phyloP scores from a whole-genome alignment of 2,797 vertebrate genomes.

The Thunnus albacares region DNA sequence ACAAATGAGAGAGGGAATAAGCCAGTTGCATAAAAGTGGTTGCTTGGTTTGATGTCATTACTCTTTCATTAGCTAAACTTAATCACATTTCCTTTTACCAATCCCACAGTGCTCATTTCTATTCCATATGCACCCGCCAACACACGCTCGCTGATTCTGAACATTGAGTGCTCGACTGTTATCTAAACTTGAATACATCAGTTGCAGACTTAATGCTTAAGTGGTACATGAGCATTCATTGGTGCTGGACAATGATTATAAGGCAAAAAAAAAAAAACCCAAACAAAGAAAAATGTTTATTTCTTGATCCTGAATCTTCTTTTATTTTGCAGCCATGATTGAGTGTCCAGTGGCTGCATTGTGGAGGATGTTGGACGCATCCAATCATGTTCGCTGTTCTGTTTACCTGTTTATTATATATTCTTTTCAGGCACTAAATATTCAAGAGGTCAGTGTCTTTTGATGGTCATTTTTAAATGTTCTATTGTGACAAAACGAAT shows the following conservation, averaged over 20 bases:
- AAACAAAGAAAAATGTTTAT: too few species aligned
- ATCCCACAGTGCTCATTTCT: background rate
- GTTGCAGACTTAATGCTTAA: background rate
- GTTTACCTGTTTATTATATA: background rate
- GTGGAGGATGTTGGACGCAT: too few species aligned
- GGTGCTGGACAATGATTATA: background rate
- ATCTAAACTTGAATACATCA: background rate
- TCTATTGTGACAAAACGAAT: too few species aligned
- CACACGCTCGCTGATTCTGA: background rate
- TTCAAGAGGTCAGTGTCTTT: background rate
- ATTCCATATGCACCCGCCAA: background rate
- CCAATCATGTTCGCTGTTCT: background rate
- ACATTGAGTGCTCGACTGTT: background rate
- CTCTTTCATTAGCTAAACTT: conserved; percentile 50
- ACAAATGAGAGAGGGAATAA: conserved; percentile 24
- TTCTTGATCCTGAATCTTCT: too few species aligned
- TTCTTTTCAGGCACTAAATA: background rate
- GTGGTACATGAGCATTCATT: background rate
- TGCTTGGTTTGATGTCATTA: conserved; percentile 43
- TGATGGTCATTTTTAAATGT: too few species aligned
- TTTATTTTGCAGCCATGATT: background rate
- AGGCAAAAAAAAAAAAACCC: background rate
- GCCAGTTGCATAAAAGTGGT: conserved; percentile 18
- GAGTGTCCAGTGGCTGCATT: background rate
- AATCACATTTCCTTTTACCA: conserved; percentile 27